Evolutionary conservation across 1,140 invertebrate species (phyloP).

Genomic region (Drosophila grimshawi): DNA sequence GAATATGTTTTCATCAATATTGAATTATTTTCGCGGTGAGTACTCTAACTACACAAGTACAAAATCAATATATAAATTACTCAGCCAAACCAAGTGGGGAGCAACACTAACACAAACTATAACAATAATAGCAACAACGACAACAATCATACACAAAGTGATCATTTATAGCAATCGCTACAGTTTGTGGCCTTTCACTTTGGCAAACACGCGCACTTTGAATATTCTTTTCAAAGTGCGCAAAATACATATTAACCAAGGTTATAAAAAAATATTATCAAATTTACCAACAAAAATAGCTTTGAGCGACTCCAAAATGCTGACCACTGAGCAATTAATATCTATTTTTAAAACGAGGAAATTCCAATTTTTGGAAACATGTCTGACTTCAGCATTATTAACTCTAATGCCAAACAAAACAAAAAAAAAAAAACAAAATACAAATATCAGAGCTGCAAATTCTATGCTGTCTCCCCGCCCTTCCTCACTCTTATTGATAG

Average conservation of each 20-base stretch:
- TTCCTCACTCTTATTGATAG: background rate
- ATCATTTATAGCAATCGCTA: conserved; percentile 70
- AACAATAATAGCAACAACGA: conserved; percentile 19
- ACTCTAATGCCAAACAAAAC: conserved; percentile 34
- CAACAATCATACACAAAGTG: conserved; percentile 43
- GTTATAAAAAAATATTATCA: conserved; percentile 66
- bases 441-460: background rate
- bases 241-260: conserved; percentile 71
- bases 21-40: conserved; percentile 97
- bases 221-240: conserved; percentile 76
- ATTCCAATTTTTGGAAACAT: conserved; percentile 70
- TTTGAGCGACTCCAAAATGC: conserved; percentile 39
- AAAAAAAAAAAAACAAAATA: background rate
- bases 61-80: conserved; percentile 36
- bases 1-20: conserved; percentile 99
- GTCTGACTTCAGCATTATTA: conserved; percentile 58
- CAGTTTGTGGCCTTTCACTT: conserved; percentile 76
- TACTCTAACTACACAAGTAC: conserved; percentile 40
- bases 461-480: background rate
- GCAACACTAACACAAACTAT: background rate
- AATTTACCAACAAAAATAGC: conserved; percentile 70
- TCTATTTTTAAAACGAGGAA: conserved; percentile 76
- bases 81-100: conserved; percentile 19
- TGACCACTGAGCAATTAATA: conserved; percentile 43
- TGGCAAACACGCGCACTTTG: conserved; percentile 66